Percentiles rank a stretch among this genome's conserved stretches.
Evolutionary conservation across 2,113 vertebrate species (phyloP).

Genomic region (Tautogolabrus adspersus): DNA sequence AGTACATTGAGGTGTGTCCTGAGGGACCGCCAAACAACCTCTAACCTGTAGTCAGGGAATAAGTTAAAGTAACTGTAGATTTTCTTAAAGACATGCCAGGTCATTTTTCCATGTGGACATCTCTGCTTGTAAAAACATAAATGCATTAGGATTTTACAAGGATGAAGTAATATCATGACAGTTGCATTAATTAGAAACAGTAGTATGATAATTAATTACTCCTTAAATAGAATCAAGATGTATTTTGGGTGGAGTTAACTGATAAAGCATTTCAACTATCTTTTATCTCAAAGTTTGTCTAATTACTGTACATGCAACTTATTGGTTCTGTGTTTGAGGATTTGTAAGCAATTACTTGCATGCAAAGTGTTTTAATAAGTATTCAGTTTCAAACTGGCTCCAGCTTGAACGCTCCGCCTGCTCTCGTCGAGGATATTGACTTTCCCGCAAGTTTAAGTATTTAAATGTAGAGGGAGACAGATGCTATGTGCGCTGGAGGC

Average conservation of each 20-base stretch:
- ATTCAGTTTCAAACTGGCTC: slow-evolving; percentile 78
- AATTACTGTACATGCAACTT: slow-evolving; percentile 12
- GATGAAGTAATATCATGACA: slow-evolving; percentile 35
- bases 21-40: slow-evolving; percentile 76
- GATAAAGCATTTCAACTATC: neutral
- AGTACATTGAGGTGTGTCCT: slow-evolving; percentile 71
- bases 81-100: slow-evolving; percentile 77
- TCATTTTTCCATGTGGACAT: slow-evolving; percentile 73
- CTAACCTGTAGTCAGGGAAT: slow-evolving; percentile 74
- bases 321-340: slow-evolving; percentile 23
- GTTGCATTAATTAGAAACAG: slow-evolving; percentile 20
- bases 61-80: slow-evolving; percentile 80
- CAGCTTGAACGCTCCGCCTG: slow-evolving; percentile 76
- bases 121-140: slow-evolving; percentile 62
- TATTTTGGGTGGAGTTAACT: neutral
- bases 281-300: neutral
- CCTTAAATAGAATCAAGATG: neutral
- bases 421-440: slow-evolving; percentile 72
- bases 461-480: slow-evolving; percentile 79
- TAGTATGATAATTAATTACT: slow-evolving; percentile 17
- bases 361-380: slow-evolving; percentile 63
- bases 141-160: slow-evolving; percentile 43
- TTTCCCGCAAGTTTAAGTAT: slow-evolving; percentile 80
- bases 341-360: slow-evolving; percentile 46
- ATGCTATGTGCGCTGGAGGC: slow-evolving; percentile 69